Evolutionary conservation across 2,797 vertebrate species (phyloP), one percentile per base, ranked within the genome.

Genomic region (Pachyuromys duprasi): DNA sequence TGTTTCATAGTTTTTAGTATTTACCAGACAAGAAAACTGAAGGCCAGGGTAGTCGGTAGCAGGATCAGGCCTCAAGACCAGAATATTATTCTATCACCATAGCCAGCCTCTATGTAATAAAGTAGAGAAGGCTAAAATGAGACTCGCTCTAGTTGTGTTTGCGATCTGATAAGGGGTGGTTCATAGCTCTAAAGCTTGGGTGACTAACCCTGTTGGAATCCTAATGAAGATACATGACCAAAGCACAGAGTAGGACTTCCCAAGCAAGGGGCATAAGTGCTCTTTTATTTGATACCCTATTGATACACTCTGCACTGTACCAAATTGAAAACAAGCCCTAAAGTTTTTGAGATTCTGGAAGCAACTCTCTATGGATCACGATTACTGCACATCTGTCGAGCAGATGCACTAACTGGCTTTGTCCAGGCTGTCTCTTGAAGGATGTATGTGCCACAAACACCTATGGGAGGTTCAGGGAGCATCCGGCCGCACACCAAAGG

Each of bases 1-100:
- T 81, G 26, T 76, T 96, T 94, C 39, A 65, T 81, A 82, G 31
- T 78, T 95, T 92, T 91, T 78, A 69, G 60, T 72, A 88, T 93
- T 91, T 95, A 76, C 86, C 67, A 93, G 39, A 88, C 6, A 83
- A 53, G 70, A 69, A 95, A 94, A 84, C 72, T 62, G 8, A 93
- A 14, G 49, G 3, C 17, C 79, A 91, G 3, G 89, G 8, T 84
- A 87, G 20, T 80, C 53, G 67, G 15, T 76, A n/a, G 22, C 9
- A 78, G 53, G 89, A 88, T 7, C 8, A 86, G 89, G 49, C 53
- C 31, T 82, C 62, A 80, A 82, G 7, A 28, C 79, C n/a, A 49
- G 36, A 89, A 74, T 90, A 86, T 39, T 88, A 26, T 93, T 92
- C 26, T 57, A 22, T 22, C 74, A 20, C 78, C 57, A 79, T n/a